phyloP scores from a whole-genome alignment of 2,888 invertebrate genomes.

The Eurytoma californica region DNA sequence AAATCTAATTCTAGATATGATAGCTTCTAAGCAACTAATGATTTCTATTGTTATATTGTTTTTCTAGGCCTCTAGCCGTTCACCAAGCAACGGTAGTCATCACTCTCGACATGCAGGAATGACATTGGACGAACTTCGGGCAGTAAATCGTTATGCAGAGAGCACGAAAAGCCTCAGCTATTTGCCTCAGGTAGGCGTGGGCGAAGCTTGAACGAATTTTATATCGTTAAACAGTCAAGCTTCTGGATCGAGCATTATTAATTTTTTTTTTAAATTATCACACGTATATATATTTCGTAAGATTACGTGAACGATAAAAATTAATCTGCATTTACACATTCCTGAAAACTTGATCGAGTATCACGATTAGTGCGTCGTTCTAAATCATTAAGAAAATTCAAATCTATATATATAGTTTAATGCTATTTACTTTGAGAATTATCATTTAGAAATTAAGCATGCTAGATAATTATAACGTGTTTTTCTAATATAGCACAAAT shows the following conservation, averaged over 20 bases:
- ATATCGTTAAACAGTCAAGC: slow-evolving; percentile 38
- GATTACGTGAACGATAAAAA: slow-evolving; percentile 38
- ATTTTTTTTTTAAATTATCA: slow-evolving; percentile 25
- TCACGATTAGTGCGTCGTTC: slow-evolving; percentile 42
- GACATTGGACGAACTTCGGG: slow-evolving; percentile 89
- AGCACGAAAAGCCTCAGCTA: slow-evolving; percentile 94
- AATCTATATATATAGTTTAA: slow-evolving; percentile 39
- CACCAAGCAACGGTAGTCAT: slow-evolving; percentile 82
- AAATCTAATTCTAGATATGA: neutral
- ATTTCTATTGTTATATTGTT: neutral
- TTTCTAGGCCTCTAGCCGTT: slow-evolving; percentile 77
- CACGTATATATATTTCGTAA: slow-evolving; percentile 19
- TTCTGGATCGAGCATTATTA: slow-evolving; percentile 43
- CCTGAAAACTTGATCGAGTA: slow-evolving; percentile 48
- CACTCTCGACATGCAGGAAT: slow-evolving; percentile 84
- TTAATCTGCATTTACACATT: slow-evolving; percentile 48
- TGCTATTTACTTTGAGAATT: slow-evolving; percentile 29
- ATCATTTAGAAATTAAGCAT: slow-evolving; percentile 42
- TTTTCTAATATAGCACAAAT: slow-evolving; percentile 44
- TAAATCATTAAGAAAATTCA: slow-evolving; percentile 42
- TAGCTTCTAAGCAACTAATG: neutral
- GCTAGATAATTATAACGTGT: slow-evolving; percentile 29
- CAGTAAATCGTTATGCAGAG: slow-evolving; percentile 92
- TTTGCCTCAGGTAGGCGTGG: slow-evolving; percentile 88
- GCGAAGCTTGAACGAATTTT: slow-evolving; percentile 63